phyloP scores from a whole-genome alignment of 2,888 invertebrate genomes.

The Cynaeus angustus region DNA sequence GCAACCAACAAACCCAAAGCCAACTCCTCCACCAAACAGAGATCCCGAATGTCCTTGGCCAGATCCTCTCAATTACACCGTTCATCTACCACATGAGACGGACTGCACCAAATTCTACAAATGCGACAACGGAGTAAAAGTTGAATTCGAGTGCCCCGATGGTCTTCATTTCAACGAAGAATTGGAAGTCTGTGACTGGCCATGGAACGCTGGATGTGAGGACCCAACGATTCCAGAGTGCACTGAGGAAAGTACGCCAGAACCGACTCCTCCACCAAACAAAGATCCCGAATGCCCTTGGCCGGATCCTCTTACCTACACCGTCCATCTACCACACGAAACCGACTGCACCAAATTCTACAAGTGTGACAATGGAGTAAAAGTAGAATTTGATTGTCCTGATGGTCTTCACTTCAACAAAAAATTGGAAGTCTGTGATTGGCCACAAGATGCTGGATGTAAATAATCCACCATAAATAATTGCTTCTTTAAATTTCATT shows the following conservation, averaged over 20 bases:
- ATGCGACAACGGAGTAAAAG: constrained; percentile 54
- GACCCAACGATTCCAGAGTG: constrained; percentile 47
- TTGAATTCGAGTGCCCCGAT: constrained; percentile 51
- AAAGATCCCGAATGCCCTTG: constrained; percentile 29
- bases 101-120: constrained; percentile 58
- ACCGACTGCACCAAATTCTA: constrained; percentile 55
- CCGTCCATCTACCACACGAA: constrained; percentile 56
- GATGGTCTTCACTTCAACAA: constrained; percentile 56
- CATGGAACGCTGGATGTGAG: constrained; percentile 53
- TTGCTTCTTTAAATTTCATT: too few relatives aligned
- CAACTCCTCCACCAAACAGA: constrained; percentile 19
- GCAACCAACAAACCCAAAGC: too few relatives aligned
- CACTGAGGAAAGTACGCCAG: constrained; percentile 18
- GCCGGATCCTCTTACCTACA: constrained; percentile 32
- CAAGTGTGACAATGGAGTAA: constrained; percentile 56
- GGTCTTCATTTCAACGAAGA: constrained; percentile 54
- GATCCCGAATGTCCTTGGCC: constrained; percentile 42
- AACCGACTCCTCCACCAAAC: background rate
- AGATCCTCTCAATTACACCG: constrained; percentile 39
- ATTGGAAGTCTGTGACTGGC: constrained; percentile 56
- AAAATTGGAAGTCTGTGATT: constrained; percentile 57
- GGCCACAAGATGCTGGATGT: constrained; percentile 56
- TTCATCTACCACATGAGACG: constrained; percentile 52
- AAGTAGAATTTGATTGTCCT: constrained; percentile 55
- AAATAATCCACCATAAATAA: background rate